phyloP scores from a whole-genome alignment of 2,888 invertebrate genomes.

The Andrena fulva region DNA sequence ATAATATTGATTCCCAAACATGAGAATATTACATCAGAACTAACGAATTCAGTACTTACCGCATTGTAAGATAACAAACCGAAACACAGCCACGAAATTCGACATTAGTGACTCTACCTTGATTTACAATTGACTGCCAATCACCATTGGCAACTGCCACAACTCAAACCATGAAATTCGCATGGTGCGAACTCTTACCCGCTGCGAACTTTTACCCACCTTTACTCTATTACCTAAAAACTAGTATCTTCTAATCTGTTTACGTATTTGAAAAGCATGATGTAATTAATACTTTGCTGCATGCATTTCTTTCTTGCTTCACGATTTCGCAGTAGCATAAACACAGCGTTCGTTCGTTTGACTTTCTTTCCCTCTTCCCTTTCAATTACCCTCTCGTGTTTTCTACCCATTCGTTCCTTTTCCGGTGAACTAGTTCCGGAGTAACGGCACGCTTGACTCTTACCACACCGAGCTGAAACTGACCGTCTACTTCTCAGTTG shows the following conservation, averaged over 20 bases:
- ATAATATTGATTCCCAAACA: too few relatives aligned
- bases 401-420: constrained; percentile 43
- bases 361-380: constrained; percentile 28
- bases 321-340: constrained; percentile 6
- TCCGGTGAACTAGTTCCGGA: constrained; percentile 34
- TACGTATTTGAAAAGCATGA: background rate
- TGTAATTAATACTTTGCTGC: constrained; percentile 26
- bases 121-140: too few relatives aligned
- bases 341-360: constrained; percentile 33
- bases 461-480: constrained; percentile 18
- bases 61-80: too few relatives aligned
- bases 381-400: constrained; percentile 48
- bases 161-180: too few relatives aligned
- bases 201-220: too few relatives aligned
- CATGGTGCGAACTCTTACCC: too few relatives aligned
- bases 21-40: too few relatives aligned
- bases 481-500: constrained; percentile 21
- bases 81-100: too few relatives aligned
- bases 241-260: background rate
- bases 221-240: background rate
- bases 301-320: background rate
- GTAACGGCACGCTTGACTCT: constrained; percentile 22
- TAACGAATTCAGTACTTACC: too few relatives aligned
- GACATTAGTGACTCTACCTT: too few relatives aligned
- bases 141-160: too few relatives aligned